phyloP scores from a whole-genome alignment of 2,113 vertebrate genomes.

The Perca fluviatilis region DNA sequence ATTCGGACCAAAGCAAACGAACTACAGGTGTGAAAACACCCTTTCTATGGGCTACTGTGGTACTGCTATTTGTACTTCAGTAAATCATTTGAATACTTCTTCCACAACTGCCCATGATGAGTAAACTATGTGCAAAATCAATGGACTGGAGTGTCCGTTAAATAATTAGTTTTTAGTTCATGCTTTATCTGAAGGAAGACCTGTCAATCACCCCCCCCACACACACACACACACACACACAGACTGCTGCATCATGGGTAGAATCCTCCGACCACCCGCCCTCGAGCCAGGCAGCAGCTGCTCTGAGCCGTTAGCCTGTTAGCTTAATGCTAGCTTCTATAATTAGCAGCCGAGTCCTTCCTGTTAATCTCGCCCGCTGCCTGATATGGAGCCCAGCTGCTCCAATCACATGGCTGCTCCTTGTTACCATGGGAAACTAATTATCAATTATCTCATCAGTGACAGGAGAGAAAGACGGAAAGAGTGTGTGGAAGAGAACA shows the following conservation, averaged over 20 bases:
- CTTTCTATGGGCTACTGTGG: no score
- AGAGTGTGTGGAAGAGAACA: neutral
- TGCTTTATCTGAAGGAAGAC: neutral
- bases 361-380: constrained; percentile 40
- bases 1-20: no score
- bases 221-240: neutral
- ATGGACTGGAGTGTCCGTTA: neutral
- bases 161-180: neutral
- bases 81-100: neutral
- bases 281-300: constrained; percentile 56
- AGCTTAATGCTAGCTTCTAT: constrained; percentile 54
- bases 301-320: constrained; percentile 20
- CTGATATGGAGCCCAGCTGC: constrained; percentile 70
- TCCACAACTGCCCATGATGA: neutral
- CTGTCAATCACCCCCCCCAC: neutral
- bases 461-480: neutral
- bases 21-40: no score
- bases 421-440: constrained; percentile 54
- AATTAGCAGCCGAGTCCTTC: constrained; percentile 58
- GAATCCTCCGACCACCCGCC: constrained; percentile 16
- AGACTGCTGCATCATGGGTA: neutral
- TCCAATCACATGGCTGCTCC: constrained; percentile 58
- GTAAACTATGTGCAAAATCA: neutral
- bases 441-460: constrained; percentile 71
- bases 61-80: neutral